Evolutionary conservation across 1,140 invertebrate genomes (phyloP).

Genomic region (Drosophila ercepeae): DNA sequence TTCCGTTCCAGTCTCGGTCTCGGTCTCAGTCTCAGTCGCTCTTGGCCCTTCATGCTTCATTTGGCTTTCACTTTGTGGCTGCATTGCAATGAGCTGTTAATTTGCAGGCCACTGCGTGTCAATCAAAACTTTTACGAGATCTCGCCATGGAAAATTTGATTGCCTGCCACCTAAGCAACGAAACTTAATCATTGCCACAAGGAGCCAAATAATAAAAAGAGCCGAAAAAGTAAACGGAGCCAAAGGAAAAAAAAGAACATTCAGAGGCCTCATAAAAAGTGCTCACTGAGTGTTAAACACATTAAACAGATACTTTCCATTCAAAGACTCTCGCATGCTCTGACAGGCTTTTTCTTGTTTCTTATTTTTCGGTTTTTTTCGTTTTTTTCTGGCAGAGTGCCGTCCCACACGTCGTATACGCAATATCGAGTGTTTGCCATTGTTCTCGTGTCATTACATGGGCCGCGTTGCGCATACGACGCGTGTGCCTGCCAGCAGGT

Average conservation of each 20-base stretch:
- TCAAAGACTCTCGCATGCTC: slow-evolving; percentile 1
- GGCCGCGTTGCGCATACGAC: slow-evolving; percentile 51
- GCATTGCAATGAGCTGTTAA: slow-evolving; percentile 69
- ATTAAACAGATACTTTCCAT: slow-evolving; percentile 42
- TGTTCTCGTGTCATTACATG: slow-evolving; percentile 40
- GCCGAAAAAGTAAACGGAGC: neutral
- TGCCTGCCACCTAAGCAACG: slow-evolving; percentile 23
- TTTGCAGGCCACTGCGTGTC: slow-evolving; percentile 59
- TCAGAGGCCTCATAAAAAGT: slow-evolving; percentile 42
- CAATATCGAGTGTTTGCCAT: slow-evolving; percentile 45
- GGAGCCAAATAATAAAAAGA: slow-evolving; percentile 16
- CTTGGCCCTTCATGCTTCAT: slow-evolving; percentile 64
- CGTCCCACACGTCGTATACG: slow-evolving; percentile 50
- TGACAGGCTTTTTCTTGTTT: neutral
- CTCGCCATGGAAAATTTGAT: slow-evolving; percentile 30
- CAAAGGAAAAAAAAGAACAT: neutral
- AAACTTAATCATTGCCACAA: slow-evolving; percentile 15
- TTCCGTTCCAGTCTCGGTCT: slow-evolving; percentile 45
- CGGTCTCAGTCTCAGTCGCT: neutral
- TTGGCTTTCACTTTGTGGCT: slow-evolving; percentile 56
- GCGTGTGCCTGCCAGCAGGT: slow-evolving; percentile 40
- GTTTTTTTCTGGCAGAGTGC: slow-evolving; percentile 5
- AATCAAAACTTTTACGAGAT: slow-evolving; percentile 71
- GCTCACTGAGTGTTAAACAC: slow-evolving; percentile 49
- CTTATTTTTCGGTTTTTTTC: neutral